A percentile compares a stretch with the other conserved stretches of the same genome.
Conservation (phyloP, 2,797 vertebrate species). For the Poecile montanus region DNA sequence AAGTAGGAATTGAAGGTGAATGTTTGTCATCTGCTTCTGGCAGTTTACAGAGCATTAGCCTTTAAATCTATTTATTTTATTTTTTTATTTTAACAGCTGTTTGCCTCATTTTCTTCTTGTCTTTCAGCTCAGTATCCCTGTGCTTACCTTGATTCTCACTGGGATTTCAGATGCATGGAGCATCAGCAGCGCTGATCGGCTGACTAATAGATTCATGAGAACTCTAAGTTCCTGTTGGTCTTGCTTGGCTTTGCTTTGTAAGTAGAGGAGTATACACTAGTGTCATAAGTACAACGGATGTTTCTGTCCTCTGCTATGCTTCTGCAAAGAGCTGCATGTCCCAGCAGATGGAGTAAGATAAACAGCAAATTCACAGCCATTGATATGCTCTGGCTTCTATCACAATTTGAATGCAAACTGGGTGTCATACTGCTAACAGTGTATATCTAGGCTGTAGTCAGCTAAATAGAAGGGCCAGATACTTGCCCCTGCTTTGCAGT, state of each 20-base stretch:
- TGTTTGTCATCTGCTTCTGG: background rate
- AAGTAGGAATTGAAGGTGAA: background rate
- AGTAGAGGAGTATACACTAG: background rate
- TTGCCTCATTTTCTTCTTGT: background rate
- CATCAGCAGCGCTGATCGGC: background rate
- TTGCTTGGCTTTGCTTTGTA: background rate
- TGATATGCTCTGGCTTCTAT: background rate
- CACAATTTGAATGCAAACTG: background rate
- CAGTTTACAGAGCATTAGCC: background rate
- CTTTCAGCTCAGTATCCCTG: background rate
- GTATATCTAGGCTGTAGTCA: background rate
- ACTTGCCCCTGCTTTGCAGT: background rate
- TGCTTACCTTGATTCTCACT: background rate
- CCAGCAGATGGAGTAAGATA: slow-evolving; percentile 19
- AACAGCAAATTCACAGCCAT: background rate
- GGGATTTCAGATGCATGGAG: background rate
- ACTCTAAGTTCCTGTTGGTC: background rate
- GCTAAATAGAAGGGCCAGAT: background rate
- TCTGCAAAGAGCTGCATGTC: background rate
- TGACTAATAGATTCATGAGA: background rate
- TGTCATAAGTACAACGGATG: background rate
- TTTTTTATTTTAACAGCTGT: background rate
- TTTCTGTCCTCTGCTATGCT: background rate
- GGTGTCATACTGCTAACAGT: background rate
- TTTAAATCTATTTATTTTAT: background rate